A percentile compares a stretch with the other conserved stretches of the same genome.
Evolutionary conservation across 2,888 invertebrate species (phyloP).

Genomic region (Ptychoptera contaminata): DNA sequence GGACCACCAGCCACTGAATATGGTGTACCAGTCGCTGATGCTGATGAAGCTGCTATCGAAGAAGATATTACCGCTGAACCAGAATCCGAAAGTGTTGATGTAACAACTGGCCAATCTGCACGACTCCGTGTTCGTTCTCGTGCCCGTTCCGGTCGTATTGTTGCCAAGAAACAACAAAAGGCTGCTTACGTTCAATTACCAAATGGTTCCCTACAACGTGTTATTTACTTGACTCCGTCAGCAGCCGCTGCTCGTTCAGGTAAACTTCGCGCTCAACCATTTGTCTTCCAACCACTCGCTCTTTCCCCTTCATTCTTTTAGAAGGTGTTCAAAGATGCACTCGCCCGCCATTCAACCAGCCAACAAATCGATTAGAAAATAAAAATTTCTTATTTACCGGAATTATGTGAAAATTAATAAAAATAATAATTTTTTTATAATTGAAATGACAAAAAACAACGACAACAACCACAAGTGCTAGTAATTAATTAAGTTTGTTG

Average conservation of each 20-base stretch:
- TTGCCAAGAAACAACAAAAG: constrained; percentile 1
- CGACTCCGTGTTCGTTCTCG: background rate
- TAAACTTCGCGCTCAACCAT: too few species aligned
- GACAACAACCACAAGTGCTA: too few species aligned
- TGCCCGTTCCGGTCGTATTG: background rate
- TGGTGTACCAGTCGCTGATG: constrained; percentile 12
- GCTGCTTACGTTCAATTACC: constrained; percentile 49
- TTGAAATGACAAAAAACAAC: too few species aligned
- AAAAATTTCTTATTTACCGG: too few species aligned
- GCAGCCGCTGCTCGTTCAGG: background rate
- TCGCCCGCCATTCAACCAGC: too few species aligned
- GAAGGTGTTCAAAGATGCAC: too few species aligned
- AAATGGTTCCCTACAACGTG: constrained; percentile 42
- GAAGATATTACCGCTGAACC: constrained; percentile 14
- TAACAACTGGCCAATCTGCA: background rate
- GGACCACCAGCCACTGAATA: constrained; percentile 30
- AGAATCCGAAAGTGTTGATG: constrained; percentile 13
- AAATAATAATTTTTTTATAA: too few species aligned
- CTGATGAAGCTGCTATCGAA: background rate
- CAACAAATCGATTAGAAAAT: too few species aligned
- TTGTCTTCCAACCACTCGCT: too few species aligned
- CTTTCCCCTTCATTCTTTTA: too few species aligned
- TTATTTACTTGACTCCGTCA: constrained; percentile 37
- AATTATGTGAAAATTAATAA: too few species aligned
- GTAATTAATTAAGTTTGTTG: too few species aligned